Base-by-base conservation (phyloP, 2,888 invertebrate species). In the Romanomermis culicivorax region DNA sequence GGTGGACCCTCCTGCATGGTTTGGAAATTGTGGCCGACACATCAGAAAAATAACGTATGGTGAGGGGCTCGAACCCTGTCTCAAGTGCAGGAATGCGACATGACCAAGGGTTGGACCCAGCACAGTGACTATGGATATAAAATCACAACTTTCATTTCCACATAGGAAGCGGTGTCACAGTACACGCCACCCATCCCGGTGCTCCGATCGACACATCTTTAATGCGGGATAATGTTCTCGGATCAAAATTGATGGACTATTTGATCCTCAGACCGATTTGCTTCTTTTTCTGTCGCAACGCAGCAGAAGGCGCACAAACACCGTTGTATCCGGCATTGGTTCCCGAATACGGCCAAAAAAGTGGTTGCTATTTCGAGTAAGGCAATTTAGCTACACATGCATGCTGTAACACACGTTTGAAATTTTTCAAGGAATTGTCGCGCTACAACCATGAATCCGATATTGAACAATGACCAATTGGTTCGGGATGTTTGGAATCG, bases 321-420 rank as follows among this genome's bases (percentile, higher is more conserved):
- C 23, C 43, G n/a, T 2, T 49, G 29, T 54, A 54, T 47, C 49
- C 48, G 24, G 47, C 54, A 3, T 49, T n/a, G 3, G 29, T 49
- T 2, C 2, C 29, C n/a, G 54, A 54, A 24, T 48, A 17, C 20
- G 26, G 48, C 14, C 3, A 24, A 11, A 4, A 7, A 7, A 53
- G 20, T 30, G 54, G 54, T 2, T n/a, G 29, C 20, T 54, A 54
- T 49, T 54, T 29, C 29, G 54, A 54, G 54, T 48, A 54, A 2
- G 49, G n/a, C 4, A 11, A 30, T 36, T 36, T 7, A 7, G 7
- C 36, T 36, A 17, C 11, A 11, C 11, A 23, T 20, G 23, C 11
- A n/a, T 45, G 14, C 11, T 45, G 7, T 45, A 11, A 45, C 17
- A 7, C 7, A 45, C 47, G 23, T 45, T 11, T n/a, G 11, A 45